Evolutionary conservation across 2,888 invertebrate species (phyloP).

Genomic region (Drosophila lacicola): DNA sequence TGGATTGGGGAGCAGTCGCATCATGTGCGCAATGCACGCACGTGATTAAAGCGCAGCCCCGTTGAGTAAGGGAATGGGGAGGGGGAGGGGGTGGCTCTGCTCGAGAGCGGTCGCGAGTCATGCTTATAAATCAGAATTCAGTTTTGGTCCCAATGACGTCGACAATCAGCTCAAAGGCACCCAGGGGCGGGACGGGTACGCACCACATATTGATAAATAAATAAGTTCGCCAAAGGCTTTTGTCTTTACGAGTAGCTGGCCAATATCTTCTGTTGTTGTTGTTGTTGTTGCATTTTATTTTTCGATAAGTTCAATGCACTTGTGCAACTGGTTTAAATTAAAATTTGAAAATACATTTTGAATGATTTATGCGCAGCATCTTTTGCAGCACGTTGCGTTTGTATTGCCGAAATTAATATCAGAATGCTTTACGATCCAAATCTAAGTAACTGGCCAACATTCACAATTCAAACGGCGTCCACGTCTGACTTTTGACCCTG

Average conservation of each 20-base stretch:
- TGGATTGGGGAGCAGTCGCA: slow-evolving; percentile 68
- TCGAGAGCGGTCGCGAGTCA: slow-evolving; percentile 35
- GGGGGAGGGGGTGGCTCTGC: slow-evolving; percentile 1
- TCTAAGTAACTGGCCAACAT: slow-evolving; percentile 32
- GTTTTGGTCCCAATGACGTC: slow-evolving; percentile 65
- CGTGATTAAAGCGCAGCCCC: slow-evolving; percentile 79
- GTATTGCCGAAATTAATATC: slow-evolving; percentile 56
- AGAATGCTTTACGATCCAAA: slow-evolving; percentile 56
- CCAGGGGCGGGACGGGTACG: slow-evolving; percentile 39
- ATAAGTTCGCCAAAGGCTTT: slow-evolving; percentile 78
- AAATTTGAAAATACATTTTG: slow-evolving; percentile 68
- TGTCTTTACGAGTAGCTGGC: slow-evolving; percentile 61
- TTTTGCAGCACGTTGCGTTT: slow-evolving; percentile 35
- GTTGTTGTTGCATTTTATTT: slow-evolving; percentile 17
- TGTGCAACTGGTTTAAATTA: slow-evolving; percentile 78
- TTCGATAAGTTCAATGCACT: slow-evolving; percentile 71
- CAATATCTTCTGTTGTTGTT: slow-evolving; percentile 16
- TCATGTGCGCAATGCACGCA: slow-evolving; percentile 79
- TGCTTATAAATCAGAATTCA: slow-evolving; percentile 80
- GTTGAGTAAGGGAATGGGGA: slow-evolving; percentile 55
- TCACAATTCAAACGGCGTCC: slow-evolving; percentile 46
- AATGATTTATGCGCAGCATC: slow-evolving; percentile 66
- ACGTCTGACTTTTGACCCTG: slow-evolving; percentile 75
- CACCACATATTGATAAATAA: slow-evolving; percentile 81
- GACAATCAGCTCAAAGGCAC: slow-evolving; percentile 66